Base-by-base conservation (phyloP, 2,113 vertebrate species). In the Mastomys coucha region DNA sequence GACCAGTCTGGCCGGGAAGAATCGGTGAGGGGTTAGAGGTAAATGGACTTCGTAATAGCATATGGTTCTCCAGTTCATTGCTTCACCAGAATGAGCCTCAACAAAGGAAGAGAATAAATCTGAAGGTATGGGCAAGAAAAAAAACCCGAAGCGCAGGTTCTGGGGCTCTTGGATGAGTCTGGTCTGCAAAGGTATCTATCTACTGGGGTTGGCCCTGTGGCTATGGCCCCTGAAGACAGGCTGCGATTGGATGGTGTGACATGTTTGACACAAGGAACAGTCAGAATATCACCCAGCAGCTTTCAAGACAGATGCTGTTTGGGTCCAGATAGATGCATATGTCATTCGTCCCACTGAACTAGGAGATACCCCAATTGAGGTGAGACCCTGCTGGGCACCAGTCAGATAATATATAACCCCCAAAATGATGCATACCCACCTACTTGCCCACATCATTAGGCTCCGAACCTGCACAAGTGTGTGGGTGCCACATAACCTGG, bases 11-110 rank as follows among this genome's bases (percentile, higher is more conserved):
- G 4, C 20, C 16, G 3, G 22, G 13, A 51, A 73, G 33, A 17
- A 39, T 28, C 5, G 16, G 9, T 8, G 8, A 31, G 24, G 49
- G 26, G 36, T 58, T 16, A 26, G 36, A 42, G 87, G 53, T 69
- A 51, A n/a, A 49, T 88, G 69, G 17, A 17, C 5, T 31, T 17
- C 2, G 31, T 51, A 33, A n/a, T 7, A 28, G 69, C 70, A 5
- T 88, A 65, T 11, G 88, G 92, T 90, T 93, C 94, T 67, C 96
- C 96, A 95, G 96, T 94, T 81, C 85, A 91, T 93, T n/a, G 4
- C 96, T 97, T 89, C 84, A 89, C 89, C 53, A 96, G 96, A 96
- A 80, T 89, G 91, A 95, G 70, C 91, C 89, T 96, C 95, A 97
- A 94, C 97, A 91, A 94, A 96, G 88, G 91, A 88, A 69, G 89